Conservation (phyloP, 2,797 vertebrate genomes). For the Synaphobranchus kaupii region DNA sequence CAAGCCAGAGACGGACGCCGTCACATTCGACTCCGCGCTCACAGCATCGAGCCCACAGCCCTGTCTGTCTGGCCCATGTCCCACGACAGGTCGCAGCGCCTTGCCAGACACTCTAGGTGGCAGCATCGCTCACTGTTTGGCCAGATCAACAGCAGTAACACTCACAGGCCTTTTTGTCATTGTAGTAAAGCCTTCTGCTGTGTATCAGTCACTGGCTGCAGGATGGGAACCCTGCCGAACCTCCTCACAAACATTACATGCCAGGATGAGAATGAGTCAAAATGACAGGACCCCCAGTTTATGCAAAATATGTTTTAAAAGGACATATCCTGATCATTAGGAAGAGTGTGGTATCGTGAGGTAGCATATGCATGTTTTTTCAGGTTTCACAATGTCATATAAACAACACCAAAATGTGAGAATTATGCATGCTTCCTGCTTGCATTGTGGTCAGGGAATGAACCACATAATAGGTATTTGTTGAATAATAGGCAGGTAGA, state of each 20-base stretch:
- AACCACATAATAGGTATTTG: not conserved
- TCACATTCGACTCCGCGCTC: not conserved
- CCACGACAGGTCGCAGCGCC: slow-evolving; percentile 39
- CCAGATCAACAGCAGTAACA: slow-evolving; percentile 35
- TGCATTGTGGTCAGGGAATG: not conserved
- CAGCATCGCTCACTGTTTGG: slow-evolving; percentile 53
- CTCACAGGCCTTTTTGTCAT: slow-evolving; percentile 31
- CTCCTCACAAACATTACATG: slow-evolving; percentile 30
- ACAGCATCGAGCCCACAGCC: slow-evolving; percentile 4
- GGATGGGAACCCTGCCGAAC: slow-evolving; percentile 45
- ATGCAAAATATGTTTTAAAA: not conserved
- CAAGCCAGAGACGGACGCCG: not conserved
- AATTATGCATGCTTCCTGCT: not conserved
- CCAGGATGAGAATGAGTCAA: slow-evolving; percentile 17
- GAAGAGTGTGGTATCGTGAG: not conserved
- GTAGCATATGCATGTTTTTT: not conserved
- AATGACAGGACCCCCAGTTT: slow-evolving; percentile 25
- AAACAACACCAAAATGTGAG: not conserved
- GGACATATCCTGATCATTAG: not conserved
- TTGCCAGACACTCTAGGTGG: slow-evolving; percentile 64
- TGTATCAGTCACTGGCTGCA: slow-evolving; percentile 55
- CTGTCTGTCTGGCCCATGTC: slow-evolving; percentile 31
- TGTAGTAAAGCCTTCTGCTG: slow-evolving; percentile 49
- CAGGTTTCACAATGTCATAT: not conserved
- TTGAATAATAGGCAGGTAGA: not conserved